Conservation (phyloP, 2,888 invertebrate species). For the Dasypolia templi region DNA sequence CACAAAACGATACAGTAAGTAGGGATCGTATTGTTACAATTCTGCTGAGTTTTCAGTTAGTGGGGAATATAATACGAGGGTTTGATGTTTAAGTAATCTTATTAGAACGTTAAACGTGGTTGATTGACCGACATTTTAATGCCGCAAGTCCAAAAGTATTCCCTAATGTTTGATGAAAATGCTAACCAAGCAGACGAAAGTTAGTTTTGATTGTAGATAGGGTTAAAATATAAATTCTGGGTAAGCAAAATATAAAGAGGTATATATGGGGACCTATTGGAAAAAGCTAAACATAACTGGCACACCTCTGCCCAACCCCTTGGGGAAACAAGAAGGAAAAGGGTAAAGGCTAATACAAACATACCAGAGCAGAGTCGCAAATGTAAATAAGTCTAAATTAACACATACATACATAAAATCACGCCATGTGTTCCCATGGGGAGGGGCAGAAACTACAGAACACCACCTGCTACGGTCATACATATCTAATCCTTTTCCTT, state of each 20-base stretch:
- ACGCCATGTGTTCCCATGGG: not conserved
- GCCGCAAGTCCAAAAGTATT: not conserved
- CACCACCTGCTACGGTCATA: not conserved
- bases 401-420: not conserved
- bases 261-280: not conserved
- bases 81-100: constrained; percentile 20
- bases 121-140: constrained; percentile 1
- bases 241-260: not conserved
- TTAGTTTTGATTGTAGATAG: not conserved
- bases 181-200: not conserved
- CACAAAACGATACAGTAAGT: constrained; percentile 18
- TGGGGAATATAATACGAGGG: constrained; percentile 6
- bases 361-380: not conserved
- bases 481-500: not conserved
- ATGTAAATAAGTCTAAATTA: not conserved
- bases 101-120: constrained; percentile 20
- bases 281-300: too few species aligned
- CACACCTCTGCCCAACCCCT: too few species aligned
- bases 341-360: constrained; percentile 21
- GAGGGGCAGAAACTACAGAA: not conserved
- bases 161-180: constrained; percentile 11
- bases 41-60: constrained; percentile 9
- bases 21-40: constrained; percentile 9
- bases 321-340: too few species aligned
- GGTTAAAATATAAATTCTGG: not conserved